Evolutionary conservation across 2,888 invertebrate species (phyloP), one percentile per base, ranked within the genome.

Genomic region (Tribolium freemani): DNA sequence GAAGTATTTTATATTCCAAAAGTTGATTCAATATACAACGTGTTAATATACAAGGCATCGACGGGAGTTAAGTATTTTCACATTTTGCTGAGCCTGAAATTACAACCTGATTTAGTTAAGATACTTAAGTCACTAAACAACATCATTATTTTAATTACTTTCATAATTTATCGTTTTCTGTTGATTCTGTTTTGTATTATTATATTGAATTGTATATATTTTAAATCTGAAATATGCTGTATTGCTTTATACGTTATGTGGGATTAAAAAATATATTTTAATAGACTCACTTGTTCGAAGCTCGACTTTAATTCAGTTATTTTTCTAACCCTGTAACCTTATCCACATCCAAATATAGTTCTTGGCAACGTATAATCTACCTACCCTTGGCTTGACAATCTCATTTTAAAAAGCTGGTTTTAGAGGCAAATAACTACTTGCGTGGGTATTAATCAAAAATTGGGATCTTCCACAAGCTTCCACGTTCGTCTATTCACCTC

Each of bases 241-340:
- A 67, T 67, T 67, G 69, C 69, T 69, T 69, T 57, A 53, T 63
- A 63, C 61, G 69, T 67, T 69, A 69, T 46, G 46, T 63, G 63
- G 69, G 69, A 69, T 69, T 51, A 68, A 58, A 61, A 51, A 56
- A 51, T 60, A 61, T 69, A 69, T 69, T 69, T 69, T 69, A 69
- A 60, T 69, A 69, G 51, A 58, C 26, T 69, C 60, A 58, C 58
- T 69, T 60, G 51, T 53, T 64, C 69, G 5, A 46, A 56, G 8
- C 5, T 56, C n/a, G 54, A 1, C 3, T 56, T 56, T 57, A 5
- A 53, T 53, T 57, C 10, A 31, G 5, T 31, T 3, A 31, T 31
- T 31, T 9, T 8, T 31, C 1, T 31, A 31, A 1, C 31, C 9
- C 2, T 31, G 31, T 31, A 31, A 8, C 31, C 5, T 16, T 16